Evolutionary conservation across 2,113 vertebrate genomes (phyloP).

Genomic region (Pheucticus melanocephalus): DNA sequence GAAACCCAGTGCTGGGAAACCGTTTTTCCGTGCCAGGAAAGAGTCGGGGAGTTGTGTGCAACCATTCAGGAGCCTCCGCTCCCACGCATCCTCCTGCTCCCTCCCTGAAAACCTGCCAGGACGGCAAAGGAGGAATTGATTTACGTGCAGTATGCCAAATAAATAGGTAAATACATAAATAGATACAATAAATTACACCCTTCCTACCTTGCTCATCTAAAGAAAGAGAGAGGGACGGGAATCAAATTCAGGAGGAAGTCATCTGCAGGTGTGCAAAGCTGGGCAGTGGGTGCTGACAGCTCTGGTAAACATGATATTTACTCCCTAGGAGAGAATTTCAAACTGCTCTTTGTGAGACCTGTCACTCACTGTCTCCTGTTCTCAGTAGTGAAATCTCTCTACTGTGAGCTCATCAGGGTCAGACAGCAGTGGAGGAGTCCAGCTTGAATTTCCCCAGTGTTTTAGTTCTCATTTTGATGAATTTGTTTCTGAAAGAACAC

Average conservation of each 20-base stretch:
- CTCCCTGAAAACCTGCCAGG: constrained; percentile 30
- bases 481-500: neutral
- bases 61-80: constrained; percentile 24
- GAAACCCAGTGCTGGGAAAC: constrained; percentile 49
- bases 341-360: constrained; percentile 5
- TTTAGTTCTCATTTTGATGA: neutral
- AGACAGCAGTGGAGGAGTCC: neutral
- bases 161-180: neutral
- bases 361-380: constrained; percentile 1
- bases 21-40: neutral
- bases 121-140: neutral
- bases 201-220: neutral
- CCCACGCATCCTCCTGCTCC: constrained; percentile 15
- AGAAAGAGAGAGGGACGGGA: neutral
- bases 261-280: constrained; percentile 2
- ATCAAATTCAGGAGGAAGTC: neutral
- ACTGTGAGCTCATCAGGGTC: neutral
- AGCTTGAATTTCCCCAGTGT: neutral
- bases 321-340: constrained; percentile 7
- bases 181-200: neutral
- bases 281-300: constrained; percentile 15
- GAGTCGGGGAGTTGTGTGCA: constrained; percentile 41
- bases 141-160: neutral
- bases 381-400: neutral
- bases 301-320: constrained; percentile 13